Percentiles rank a stretch among this genome's conserved stretches.
Evolutionary conservation across 2,797 vertebrate genomes (phyloP).

Genomic region (Somateria mollissima): DNA sequence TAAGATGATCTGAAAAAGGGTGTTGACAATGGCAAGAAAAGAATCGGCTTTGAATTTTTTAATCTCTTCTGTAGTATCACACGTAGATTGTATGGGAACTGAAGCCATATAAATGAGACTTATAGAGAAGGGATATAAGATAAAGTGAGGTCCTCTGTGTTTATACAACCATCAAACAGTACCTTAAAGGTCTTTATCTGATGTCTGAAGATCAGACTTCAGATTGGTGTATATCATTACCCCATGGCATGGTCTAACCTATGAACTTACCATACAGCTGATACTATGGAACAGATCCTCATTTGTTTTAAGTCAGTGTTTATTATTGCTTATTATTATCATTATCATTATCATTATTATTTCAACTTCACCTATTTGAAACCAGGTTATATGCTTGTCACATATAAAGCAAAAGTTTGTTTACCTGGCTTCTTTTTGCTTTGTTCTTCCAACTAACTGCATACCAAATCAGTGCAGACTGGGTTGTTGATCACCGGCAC

Average conservation of each 20-base stretch:
- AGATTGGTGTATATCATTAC: slow-evolving; percentile 44
- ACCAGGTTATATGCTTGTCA: not conserved
- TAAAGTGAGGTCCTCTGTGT: slow-evolving; percentile 52
- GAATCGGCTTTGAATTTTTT: slow-evolving; percentile 32
- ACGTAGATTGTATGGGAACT: slow-evolving; percentile 24
- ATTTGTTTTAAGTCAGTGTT: not conserved
- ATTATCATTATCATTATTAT: not conserved
- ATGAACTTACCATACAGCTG: slow-evolving; percentile 39
- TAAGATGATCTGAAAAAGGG: slow-evolving; percentile 24
- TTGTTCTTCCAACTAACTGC: not conserved
- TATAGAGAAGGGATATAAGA: slow-evolving; percentile 10
- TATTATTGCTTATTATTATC: too few species aligned
- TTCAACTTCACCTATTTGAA: not conserved
- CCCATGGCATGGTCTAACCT: slow-evolving; percentile 10
- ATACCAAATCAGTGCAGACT: not conserved
- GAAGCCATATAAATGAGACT: slow-evolving; percentile 13
- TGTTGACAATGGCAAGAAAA: not conserved
- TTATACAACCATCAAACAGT: slow-evolving; percentile 55
- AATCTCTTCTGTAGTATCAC: not conserved
- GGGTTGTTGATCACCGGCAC: not conserved
- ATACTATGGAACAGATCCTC: not conserved
- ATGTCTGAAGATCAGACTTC: slow-evolving; percentile 49
- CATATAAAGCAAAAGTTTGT: not conserved
- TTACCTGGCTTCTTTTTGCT: not conserved
- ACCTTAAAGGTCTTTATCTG: slow-evolving; percentile 60